phyloP scores from a whole-genome alignment of 2,797 vertebrate species.

The Thripadectes ignobilis region DNA sequence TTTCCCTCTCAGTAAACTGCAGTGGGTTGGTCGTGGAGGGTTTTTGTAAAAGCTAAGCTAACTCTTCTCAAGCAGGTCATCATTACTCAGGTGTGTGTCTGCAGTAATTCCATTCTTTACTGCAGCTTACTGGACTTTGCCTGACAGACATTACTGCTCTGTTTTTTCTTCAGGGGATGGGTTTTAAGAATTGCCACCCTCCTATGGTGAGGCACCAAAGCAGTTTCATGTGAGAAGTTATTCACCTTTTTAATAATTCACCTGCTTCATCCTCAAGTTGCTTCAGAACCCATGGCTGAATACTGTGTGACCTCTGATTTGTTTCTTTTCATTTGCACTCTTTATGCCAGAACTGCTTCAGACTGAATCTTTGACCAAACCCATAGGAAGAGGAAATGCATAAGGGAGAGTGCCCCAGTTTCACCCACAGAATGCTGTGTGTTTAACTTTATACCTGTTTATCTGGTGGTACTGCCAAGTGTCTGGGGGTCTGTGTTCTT shows the following conservation, averaged over 20 bases:
- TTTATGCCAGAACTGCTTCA: not conserved
- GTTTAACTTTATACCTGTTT: not conserved
- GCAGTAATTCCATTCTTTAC: not conserved
- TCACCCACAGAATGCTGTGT: not conserved
- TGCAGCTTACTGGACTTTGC: not conserved
- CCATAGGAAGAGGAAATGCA: not conserved
- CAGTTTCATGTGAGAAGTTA: not conserved
- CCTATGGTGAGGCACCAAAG: not conserved
- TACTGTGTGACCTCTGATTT: not conserved
- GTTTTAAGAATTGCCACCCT: not conserved
- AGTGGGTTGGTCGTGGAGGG: not conserved
- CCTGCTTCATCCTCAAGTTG: not conserved
- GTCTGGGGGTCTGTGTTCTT: not conserved
- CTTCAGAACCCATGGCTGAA: not conserved
- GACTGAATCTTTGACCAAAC: not conserved
- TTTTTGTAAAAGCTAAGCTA: not conserved
- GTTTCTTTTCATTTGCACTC: not conserved
- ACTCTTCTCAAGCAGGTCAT: not conserved
- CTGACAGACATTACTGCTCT: not conserved
- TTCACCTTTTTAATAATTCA: not conserved
- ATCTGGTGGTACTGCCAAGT: not conserved
- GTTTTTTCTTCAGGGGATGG: not conserved
- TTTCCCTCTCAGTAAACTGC: not conserved
- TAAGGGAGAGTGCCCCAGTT: rapidly evolving
- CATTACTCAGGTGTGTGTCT: not conserved